Evolutionary conservation across 2,797 vertebrate species (phyloP), one percentile per base, ranked within the genome.

Genomic region (Neosilurus mollespiculum): DNA sequence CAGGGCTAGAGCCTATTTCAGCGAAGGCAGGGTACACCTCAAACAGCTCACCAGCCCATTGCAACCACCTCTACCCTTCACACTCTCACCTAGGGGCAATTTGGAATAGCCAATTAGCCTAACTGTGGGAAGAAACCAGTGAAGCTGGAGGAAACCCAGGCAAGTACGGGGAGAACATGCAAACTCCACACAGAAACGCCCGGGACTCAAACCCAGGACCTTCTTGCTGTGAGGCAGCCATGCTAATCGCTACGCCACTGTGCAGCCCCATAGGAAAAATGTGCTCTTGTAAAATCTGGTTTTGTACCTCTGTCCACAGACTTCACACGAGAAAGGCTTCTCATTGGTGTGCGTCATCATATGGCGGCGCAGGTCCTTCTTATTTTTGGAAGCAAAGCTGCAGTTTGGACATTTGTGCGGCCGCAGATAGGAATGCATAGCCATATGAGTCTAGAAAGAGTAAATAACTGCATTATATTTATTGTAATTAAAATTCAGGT

Each of bases 301-400:
- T 64, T 30, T 80, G 78, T 85, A 99, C 98, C 98, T 98, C 92
- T 99, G 98, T 70, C 97, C 96, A 37, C 98, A 99, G 85, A 98
- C 88, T 87, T 96, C 95, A 88, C 98, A 99, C 0, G 92, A 91
- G 0, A 99, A 99, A 16, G 98, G 98, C 91, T 99, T 99, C 93
- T 99, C 98, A 0, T 99, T 99, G 90, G 98, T 99, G 93, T 99
- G 98, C 0, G 98, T 99, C 92, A 99, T 94, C 92, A 95, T 93
- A 90, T 99, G 98, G 64, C 98, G 94, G 24, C 97, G 95, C 83
- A 99, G 93, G 88, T 99, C 98, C 89, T 99, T 99, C 92, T 98
- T 99, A 94, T 99, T 99, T 92, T 97, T 99, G 85, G 98, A 98
- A 86, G 98, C 98, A 0, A 99, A 99, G 91, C 97, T 99, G 92